These are phyloP conservation scores for Pecten maximus DNA, from an alignment of 2,888 invertebrate species.

Conservation along the genomic window DNA sequence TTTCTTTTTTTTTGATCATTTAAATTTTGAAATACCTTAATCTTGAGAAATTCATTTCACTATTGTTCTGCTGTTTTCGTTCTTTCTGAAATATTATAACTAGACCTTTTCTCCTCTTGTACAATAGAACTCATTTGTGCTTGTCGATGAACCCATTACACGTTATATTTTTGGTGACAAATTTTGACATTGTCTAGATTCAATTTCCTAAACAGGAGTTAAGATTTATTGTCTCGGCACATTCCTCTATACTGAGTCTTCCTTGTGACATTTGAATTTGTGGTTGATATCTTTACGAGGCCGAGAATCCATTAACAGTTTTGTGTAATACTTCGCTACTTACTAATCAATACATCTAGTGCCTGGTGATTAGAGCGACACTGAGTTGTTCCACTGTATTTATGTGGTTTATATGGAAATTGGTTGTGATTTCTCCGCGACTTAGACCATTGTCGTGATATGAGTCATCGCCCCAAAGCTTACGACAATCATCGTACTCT, in stretches of 20 bases:
- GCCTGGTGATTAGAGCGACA: not conserved
- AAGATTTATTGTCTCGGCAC: not conserved
- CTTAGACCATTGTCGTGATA: not conserved
- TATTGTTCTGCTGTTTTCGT: not conserved
- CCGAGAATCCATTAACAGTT: not conserved
- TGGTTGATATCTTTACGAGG: not conserved
- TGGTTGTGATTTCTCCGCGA: not conserved
- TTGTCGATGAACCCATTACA: not conserved
- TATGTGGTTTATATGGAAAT: conserved; percentile 26
- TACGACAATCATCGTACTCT: not conserved
- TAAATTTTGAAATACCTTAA: not conserved
- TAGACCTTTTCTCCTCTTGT: not conserved
- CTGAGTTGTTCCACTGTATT: not conserved
- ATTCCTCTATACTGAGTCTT: not conserved
- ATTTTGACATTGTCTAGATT: not conserved
- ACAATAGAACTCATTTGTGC: not conserved
- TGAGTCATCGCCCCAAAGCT: not conserved
- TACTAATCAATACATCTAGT: not conserved
- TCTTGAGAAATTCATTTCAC: not conserved
- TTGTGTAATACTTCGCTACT: not conserved
- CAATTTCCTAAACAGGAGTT: not conserved
- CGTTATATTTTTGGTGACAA: not conserved
- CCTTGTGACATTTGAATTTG: not conserved
- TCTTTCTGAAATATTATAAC: not conserved
- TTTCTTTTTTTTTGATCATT: not conserved